Evolutionary conservation across 2,113 vertebrate species (phyloP).

Genomic region (Vulpes ferrilata): DNA sequence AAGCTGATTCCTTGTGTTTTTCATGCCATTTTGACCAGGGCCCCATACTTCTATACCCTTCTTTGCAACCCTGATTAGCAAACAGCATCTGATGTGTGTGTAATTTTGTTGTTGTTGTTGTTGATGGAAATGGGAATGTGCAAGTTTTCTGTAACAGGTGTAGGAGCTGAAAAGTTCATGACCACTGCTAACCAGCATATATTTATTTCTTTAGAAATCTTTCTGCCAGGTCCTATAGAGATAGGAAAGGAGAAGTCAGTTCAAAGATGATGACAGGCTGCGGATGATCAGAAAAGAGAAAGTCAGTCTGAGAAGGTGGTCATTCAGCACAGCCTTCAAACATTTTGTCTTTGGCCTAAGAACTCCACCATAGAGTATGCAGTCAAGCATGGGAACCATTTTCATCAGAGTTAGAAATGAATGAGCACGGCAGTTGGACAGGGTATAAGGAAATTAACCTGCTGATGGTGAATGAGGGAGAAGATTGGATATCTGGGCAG

Average conservation of each 20-base stretch:
- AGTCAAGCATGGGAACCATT: background rate
- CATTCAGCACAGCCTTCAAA: background rate
- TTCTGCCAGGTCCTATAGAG: background rate
- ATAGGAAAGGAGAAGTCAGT: background rate
- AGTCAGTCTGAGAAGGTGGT: background rate
- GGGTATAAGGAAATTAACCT: background rate
- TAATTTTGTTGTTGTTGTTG: background rate
- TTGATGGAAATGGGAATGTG: background rate
- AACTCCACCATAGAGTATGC: fast-evolving
- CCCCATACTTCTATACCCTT: background rate
- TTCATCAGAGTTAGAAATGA: background rate
- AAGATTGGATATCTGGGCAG: background rate
- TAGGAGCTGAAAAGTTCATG: background rate
- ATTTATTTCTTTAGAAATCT: background rate
- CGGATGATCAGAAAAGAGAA: background rate
- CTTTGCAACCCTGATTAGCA: background rate
- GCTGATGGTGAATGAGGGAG: background rate
- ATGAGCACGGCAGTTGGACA: background rate
- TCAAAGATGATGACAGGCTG: background rate
- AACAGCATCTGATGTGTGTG: background rate
- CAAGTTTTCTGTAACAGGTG: background rate
- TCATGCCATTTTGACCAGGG: background rate
- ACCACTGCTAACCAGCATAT: background rate
- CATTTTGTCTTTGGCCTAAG: background rate
- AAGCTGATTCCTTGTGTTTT: background rate